Conservation (phyloP, 2,113 vertebrate genomes). For the Chaetodon auriga region DNA sequence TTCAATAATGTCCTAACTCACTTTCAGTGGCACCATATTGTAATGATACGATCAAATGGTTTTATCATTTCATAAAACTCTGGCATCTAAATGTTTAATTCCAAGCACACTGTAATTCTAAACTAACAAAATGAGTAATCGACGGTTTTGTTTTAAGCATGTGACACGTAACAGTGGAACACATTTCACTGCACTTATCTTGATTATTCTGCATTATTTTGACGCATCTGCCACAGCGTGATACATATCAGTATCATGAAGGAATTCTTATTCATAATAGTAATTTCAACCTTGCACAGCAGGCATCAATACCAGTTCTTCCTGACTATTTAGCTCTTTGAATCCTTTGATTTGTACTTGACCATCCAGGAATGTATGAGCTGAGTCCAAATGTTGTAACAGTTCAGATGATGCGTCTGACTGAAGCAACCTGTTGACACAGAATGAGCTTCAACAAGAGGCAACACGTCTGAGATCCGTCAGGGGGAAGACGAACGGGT, state of each 20-base stretch:
- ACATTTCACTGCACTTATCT: neutral
- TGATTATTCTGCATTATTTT: neutral
- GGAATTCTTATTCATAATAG: neutral
- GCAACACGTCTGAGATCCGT: constrained; percentile 45
- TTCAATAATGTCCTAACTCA: neutral
- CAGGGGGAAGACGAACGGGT: constrained; percentile 26
- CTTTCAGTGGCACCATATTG: neutral
- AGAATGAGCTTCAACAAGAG: constrained; percentile 38
- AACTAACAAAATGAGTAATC: neutral
- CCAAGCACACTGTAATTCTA: neutral
- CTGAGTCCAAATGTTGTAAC: neutral
- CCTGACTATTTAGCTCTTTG: neutral
- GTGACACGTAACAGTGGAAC: neutral
- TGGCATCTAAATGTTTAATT: neutral
- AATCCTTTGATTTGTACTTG: neutral
- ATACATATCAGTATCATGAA: too few relatives aligned
- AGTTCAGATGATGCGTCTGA: constrained; percentile 8
- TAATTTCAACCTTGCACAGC: neutral
- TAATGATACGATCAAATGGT: neutral
- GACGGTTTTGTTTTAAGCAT: neutral
- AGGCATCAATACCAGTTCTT: neutral
- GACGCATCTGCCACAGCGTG: neutral
- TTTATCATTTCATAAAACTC: neutral
- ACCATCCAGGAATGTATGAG: neutral
- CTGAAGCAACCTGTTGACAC: constrained; percentile 39